Evolutionary conservation across 2,113 vertebrate genomes (phyloP).

Genomic region (Camelus dromedarius): DNA sequence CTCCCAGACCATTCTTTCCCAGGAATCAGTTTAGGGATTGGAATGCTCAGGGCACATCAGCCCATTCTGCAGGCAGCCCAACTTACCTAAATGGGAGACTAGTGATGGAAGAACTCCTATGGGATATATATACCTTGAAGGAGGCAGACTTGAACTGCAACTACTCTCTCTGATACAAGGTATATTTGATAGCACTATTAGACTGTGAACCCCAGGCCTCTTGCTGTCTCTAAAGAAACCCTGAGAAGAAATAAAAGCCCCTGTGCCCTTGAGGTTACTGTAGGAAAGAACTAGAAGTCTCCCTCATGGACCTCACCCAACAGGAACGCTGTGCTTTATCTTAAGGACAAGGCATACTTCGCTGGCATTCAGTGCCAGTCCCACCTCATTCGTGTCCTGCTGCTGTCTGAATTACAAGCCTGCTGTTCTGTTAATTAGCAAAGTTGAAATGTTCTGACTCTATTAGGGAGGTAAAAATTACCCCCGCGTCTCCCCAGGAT

Average conservation of each 20-base stretch:
- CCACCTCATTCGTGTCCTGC: constrained; percentile 41
- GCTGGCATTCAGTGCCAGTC: background rate
- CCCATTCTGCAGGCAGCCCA: background rate
- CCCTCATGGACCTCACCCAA: background rate
- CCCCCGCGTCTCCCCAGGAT: constrained; percentile 69
- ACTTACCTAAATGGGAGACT: background rate
- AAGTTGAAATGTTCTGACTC: constrained; percentile 76
- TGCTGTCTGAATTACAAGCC: constrained; percentile 82
- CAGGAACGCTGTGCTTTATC: background rate
- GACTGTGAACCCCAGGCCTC: background rate
- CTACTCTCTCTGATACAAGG: background rate
- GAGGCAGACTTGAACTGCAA: background rate
- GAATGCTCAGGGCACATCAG: background rate
- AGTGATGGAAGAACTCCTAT: background rate
- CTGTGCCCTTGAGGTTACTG: background rate
- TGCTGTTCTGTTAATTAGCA: constrained; percentile 87
- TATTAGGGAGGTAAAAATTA: constrained; percentile 84
- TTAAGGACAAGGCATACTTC: constrained; percentile 58
- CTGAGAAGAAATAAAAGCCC: constrained; percentile 3
- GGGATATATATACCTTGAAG: background rate
- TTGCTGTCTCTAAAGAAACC: background rate
- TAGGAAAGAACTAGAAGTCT: background rate
- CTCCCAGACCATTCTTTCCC: background rate
- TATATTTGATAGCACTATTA: background rate
- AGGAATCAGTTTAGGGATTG: background rate